A percentile compares a stretch with the other conserved stretches of the same genome.
These are phyloP conservation scores for Nycteola revayana DNA, from an alignment of 2,888 invertebrate genomes.

Conservation along the genomic window DNA sequence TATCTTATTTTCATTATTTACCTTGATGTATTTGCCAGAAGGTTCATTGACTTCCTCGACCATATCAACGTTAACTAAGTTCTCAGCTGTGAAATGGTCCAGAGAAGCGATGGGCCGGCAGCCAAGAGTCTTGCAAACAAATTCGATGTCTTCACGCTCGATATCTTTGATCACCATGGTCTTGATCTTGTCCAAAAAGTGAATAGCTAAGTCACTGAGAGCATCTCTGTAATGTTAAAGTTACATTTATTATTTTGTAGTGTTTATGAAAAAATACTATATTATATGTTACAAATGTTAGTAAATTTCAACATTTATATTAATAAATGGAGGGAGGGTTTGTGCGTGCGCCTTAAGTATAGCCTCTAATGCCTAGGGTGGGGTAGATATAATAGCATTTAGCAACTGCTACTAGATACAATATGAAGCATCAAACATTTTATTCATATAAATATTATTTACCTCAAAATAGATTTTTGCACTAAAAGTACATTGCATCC, in stretches of 20 bases:
- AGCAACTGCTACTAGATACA: too few relatives aligned
- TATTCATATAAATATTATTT: constrained; percentile 11
- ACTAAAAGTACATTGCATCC: constrained; percentile 99
- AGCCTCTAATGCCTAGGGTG: too few relatives aligned
- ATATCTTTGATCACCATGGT: constrained; percentile 99
- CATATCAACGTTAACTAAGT: constrained; percentile 94
- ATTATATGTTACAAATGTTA: too few relatives aligned
- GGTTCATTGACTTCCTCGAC: constrained; percentile 97
- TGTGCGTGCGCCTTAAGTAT: too few relatives aligned
- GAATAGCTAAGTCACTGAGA: constrained; percentile 97
- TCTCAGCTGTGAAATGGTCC: constrained; percentile 97
- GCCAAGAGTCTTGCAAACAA: constrained; percentile 96
- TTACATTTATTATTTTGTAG: too few relatives aligned
- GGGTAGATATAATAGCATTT: too few relatives aligned
- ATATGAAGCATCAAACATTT: too few relatives aligned
- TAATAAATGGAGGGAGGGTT: too few relatives aligned
- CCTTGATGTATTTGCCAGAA: constrained; percentile 94
- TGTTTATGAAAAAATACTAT: too few relatives aligned
- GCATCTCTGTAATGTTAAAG: constrained; percentile 96
- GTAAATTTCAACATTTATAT: too few relatives aligned
- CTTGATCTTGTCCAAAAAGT: constrained; percentile 99
- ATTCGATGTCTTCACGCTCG: constrained; percentile 98
- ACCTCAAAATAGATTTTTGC: constrained; percentile 89
- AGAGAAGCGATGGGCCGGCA: constrained; percentile 99
- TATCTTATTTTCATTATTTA: too few relatives aligned